phyloP scores from a whole-genome alignment of 1,140 invertebrate genomes.

The Oncopeltus fasciatus region DNA sequence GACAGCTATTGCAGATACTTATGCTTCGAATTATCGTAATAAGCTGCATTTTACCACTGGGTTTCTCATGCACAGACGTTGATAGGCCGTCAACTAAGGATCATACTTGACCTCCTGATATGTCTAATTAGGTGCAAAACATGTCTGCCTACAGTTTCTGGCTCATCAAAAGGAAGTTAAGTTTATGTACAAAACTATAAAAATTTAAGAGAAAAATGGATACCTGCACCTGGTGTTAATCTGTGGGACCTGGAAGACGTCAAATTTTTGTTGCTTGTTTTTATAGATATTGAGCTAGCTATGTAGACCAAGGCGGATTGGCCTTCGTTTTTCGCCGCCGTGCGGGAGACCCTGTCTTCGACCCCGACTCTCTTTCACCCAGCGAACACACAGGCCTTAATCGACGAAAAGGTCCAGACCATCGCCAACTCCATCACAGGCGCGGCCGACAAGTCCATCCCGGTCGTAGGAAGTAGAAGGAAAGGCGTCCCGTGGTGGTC shows the following conservation, averaged over 20 bases:
- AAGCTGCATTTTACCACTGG: neutral
- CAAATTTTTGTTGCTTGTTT: neutral
- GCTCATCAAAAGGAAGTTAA: neutral
- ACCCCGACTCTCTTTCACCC: no score
- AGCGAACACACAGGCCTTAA: no score
- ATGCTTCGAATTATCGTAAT: constrained; percentile 1
- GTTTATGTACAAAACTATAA: constrained; percentile 4
- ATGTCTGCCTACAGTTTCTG: neutral
- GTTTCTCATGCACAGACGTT: neutral
- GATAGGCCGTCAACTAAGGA: neutral
- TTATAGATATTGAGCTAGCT: neutral
- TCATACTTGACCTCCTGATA: neutral
- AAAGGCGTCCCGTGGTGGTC: no score
- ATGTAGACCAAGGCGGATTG: no score
- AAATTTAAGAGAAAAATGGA: neutral
- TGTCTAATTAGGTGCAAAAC: neutral
- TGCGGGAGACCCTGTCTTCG: no score
- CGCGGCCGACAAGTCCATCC: no score
- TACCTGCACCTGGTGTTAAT: neutral
- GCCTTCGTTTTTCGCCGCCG: no score
- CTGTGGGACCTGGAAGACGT: neutral
- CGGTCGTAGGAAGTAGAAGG: no score
- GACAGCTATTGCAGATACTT: neutral
- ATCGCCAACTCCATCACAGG: no score
- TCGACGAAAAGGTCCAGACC: no score